Percentiles rank a stretch among this genome's conserved stretches.
Conservation (phyloP, 2,888 invertebrate genomes). For the Odontocerum albicorne region DNA sequence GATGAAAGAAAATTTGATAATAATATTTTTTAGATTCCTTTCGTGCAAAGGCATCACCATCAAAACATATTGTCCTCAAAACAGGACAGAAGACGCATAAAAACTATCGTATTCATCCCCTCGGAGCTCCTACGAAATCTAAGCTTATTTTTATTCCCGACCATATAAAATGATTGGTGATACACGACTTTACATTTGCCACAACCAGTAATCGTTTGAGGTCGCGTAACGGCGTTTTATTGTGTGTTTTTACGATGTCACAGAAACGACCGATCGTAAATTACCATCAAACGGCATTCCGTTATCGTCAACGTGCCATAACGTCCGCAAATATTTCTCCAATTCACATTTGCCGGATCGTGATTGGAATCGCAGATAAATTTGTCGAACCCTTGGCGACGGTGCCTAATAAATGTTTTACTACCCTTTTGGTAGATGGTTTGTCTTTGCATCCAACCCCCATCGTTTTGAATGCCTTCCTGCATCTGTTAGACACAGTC, state of each 20-base stretch:
- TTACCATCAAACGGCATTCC: constrained; percentile 7
- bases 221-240: constrained; percentile 4
- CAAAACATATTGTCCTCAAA: too few species aligned
- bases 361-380: constrained; percentile 23
- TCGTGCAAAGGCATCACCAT: too few species aligned
- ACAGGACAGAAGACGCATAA: too few species aligned
- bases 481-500: too few species aligned
- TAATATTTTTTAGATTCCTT: too few species aligned
- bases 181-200: neutral
- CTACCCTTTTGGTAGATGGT: too few species aligned
- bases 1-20: too few species aligned
- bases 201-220: neutral
- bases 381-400: constrained; percentile 15
- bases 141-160: too few species aligned
- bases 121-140: too few species aligned
- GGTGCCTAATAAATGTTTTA: constrained; percentile 27
- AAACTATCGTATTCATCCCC: too few species aligned
- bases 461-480: too few species aligned
- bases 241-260: constrained; percentile 12
- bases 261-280: constrained; percentile 1
- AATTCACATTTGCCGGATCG: constrained; percentile 15
- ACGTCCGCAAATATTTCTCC: constrained; percentile 15
- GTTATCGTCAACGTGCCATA: constrained; percentile 10
- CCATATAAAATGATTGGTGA: neutral
- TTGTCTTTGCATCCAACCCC: too few species aligned